Percentiles rank a stretch among this genome's conserved stretches.
These are phyloP conservation scores for Urechis unicinctus DNA, from an alignment of 2,888 invertebrate genomes.

Conservation along the genomic window DNA sequence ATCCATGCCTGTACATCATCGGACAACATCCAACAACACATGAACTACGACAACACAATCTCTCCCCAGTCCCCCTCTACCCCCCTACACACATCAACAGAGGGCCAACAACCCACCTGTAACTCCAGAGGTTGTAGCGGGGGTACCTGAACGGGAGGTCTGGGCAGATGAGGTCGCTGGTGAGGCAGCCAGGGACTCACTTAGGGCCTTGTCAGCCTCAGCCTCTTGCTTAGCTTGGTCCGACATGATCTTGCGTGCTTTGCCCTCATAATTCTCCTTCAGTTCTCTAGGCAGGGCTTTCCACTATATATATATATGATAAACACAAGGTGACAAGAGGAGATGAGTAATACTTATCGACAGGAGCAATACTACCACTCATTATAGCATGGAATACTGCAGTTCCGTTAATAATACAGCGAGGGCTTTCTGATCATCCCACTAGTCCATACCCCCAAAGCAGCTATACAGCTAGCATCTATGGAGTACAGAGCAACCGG, in stretches of 20 bases:
- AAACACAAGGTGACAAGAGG: conserved; percentile 1
- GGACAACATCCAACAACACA: no score
- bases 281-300: conserved; percentile 78
- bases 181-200: conserved; percentile 24
- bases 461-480: no score
- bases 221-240: conserved; percentile 65
- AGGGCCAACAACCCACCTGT: not conserved
- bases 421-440: no score
- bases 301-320: conserved; percentile 78
- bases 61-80: not conserved
- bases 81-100: not conserved
- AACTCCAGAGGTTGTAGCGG: not conserved
- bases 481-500: no score
- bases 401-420: no score
- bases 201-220: conserved; percentile 42
- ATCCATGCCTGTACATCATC: no score
- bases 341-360: not conserved
- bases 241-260: conserved; percentile 63
- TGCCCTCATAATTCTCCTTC: conserved; percentile 91
- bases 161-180: not conserved
- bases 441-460: no score
- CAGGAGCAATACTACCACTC: not conserved
- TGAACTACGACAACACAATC: no score
- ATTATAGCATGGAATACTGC: no score
- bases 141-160: not conserved